Conservation (phyloP, 2,797 vertebrate genomes). For the Margarornis squamiger region DNA sequence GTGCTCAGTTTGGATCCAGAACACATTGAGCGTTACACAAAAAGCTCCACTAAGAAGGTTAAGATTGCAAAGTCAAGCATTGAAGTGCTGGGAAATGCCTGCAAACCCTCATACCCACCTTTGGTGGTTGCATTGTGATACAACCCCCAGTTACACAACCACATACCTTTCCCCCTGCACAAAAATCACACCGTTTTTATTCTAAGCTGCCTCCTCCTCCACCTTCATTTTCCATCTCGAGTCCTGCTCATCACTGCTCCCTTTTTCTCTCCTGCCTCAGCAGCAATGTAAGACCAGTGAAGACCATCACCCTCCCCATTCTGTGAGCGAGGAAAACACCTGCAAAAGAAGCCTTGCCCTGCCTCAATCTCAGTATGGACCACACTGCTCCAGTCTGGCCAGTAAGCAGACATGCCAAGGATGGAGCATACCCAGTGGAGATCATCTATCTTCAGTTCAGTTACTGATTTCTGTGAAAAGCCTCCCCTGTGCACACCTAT, state of each 20-base stretch:
- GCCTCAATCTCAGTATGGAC: neutral
- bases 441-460: neutral
- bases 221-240: neutral
- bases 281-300: neutral
- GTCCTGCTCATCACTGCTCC: neutral
- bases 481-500: neutral
- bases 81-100: neutral
- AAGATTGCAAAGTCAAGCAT: neutral
- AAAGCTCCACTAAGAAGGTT: neutral
- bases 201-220: neutral
- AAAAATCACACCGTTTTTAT: neutral
- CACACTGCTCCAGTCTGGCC: neutral
- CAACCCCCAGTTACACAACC: slow-evolving; percentile 30
- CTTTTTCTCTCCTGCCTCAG: neutral
- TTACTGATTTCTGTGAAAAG: neutral
- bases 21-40: neutral
- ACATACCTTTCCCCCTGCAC: neutral
- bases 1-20: neutral
- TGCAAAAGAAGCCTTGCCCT: neutral
- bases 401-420: neutral
- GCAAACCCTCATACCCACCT: slow-evolving; percentile 25
- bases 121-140: neutral
- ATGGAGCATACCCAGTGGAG: neutral
- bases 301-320: neutral
- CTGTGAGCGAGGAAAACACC: neutral